Base-by-base conservation (phyloP, 2,888 invertebrate genomes). In the Heteromyza rotundicornis region DNA sequence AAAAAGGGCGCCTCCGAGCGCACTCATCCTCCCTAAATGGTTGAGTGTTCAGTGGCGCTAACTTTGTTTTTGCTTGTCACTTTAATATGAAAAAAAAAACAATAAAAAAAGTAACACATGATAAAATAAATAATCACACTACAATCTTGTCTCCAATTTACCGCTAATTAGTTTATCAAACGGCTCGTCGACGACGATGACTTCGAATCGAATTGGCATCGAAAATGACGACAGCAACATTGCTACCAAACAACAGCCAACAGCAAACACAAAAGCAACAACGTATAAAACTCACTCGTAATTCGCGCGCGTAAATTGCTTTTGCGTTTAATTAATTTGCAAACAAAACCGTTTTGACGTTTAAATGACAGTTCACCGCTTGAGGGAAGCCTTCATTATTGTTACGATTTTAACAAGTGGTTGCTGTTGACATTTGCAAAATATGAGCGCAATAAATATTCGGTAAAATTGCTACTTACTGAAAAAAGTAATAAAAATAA, bases 351-450 rank as follows among this genome's bases (percentile, higher is more conserved):
- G 32, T 54, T 62, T 44, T 58, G 62, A 62, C 58, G 54, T 23
- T 52, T 50, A 57, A 53, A 57, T 58, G 60, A 56, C 60, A 60
- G 60, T 55, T 60, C 17, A 22, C 35, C 19, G 32, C 49, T 36
- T 47, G 19, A 19, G 17, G 10, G 27, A 27, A 27, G 27, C 27
- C 27, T 7, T 27, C 27, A 27, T 27, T 27, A 27, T 5, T 10
- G 27, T 10, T 7, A 10, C 27, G 27, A 27, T 27, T 27, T 27
- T 27, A 27, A 27, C 10, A n/a, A n/a, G n/a, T n/a, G n/a, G n/a
- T n/a, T n/a, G n/a, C n/a, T n/a, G n/a, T n/a, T n/a, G n/a, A n/a
- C n/a, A n/a, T n/a, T n/a, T n/a, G n/a, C n/a, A n/a, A n/a, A n/a
- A n/a, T n/a, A n/a, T n/a, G n/a, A n/a, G n/a, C n/a, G n/a, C n/a